phyloP scores from a whole-genome alignment of 2,113 vertebrate genomes.

The Menidia beryllina region DNA sequence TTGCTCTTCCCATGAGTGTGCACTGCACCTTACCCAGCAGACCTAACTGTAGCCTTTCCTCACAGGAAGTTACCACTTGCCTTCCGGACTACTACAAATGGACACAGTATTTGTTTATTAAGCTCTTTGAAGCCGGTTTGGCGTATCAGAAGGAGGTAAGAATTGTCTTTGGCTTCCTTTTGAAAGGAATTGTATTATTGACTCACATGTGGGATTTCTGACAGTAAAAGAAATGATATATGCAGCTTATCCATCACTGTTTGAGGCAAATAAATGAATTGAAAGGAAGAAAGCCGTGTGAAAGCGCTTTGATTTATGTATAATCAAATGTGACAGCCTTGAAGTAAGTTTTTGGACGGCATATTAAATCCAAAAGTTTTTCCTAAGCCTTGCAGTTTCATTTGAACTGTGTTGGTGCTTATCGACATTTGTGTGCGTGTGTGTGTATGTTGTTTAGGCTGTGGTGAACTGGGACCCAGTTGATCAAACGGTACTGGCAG shows the following conservation, averaged over 20 bases:
- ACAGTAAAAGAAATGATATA: slow-evolving; percentile 30
- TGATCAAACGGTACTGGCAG: slow-evolving; percentile 95
- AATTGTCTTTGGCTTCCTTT: slow-evolving; percentile 32
- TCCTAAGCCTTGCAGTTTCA: slow-evolving; percentile 42
- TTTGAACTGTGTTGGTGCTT: slow-evolving; percentile 20
- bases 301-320: slow-evolving; percentile 44
- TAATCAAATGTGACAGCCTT: slow-evolving; percentile 51
- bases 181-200: slow-evolving; percentile 25
- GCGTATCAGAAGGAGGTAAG: slow-evolving; percentile 97
- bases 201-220: slow-evolving; percentile 16
- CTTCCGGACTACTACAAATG: slow-evolving; percentile 95
- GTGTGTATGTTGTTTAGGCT: slow-evolving; percentile 79
- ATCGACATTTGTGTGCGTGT: slow-evolving; percentile 7
- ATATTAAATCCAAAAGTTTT: slow-evolving; percentile 43
- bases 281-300: slow-evolving; percentile 5
- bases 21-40: background rate
- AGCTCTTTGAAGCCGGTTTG: slow-evolving; percentile 91
- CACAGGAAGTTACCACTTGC: slow-evolving; percentile 94
- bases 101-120: slow-evolving; percentile 96
- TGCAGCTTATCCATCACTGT: slow-evolving; percentile 17
- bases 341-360: slow-evolving; percentile 32
- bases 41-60: slow-evolving; percentile 32
- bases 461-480: slow-evolving; percentile 98
- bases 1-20: background rate
- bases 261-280: slow-evolving; percentile 22